Conservation (phyloP, 1,140 invertebrate genomes). For the Sinella curviseta region DNA sequence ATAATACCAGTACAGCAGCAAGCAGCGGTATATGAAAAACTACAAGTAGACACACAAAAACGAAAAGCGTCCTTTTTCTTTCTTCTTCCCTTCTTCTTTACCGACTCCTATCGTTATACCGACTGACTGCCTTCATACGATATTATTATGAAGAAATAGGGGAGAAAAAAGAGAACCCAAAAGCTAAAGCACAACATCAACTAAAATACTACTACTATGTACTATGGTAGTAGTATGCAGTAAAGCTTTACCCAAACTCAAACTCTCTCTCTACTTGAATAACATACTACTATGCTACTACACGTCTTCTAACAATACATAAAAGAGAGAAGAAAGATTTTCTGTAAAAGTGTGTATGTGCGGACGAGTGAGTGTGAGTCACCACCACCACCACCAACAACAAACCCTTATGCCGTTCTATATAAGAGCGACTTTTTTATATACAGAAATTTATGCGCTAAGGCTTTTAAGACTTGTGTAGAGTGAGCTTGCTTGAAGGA, state of each 20-base stretch:
- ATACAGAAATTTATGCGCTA: not conserved
- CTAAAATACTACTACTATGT: not conserved
- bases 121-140: constrained; percentile 21
- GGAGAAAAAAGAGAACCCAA: not conserved
- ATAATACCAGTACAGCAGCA: too few relatives aligned
- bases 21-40: too few relatives aligned
- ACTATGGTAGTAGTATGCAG: not conserved
- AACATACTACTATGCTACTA: not conserved
- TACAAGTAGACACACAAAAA: constrained; percentile 25
- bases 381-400: not conserved
- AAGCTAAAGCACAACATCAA: constrained; percentile 7
- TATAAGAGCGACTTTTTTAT: not conserved
- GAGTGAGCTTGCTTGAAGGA: not conserved
- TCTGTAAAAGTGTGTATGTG: constrained; percentile 25
- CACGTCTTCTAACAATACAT: constrained; percentile 5
- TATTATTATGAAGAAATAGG: constrained; percentile 28
- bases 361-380: constrained; percentile 17
- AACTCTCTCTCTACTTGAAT: not conserved
- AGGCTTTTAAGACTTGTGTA: not conserved
- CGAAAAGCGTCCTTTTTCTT: constrained; percentile 19
- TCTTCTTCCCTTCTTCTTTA: constrained; percentile 23
- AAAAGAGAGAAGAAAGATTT: constrained; percentile 14
- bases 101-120: constrained; percentile 20
- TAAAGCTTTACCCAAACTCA: not conserved
- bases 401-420: not conserved